Evolutionary conservation across 2,113 vertebrate species (phyloP).

Genomic region (Ictalurus punctatus): DNA sequence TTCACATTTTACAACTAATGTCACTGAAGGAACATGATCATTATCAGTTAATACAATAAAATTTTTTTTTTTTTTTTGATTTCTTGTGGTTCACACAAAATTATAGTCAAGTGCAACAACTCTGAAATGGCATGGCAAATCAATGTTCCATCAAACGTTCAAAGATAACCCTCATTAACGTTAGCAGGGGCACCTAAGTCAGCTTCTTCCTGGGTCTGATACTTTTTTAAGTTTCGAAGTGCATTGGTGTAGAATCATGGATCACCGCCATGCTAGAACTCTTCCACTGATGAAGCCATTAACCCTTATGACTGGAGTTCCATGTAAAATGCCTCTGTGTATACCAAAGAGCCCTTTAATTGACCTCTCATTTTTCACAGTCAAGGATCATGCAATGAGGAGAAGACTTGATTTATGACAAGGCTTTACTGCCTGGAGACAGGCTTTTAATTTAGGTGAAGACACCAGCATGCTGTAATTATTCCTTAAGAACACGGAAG

Average conservation of each 20-base stretch:
- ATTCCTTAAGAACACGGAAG: slow-evolving; percentile 55
- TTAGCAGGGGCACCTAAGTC: neutral
- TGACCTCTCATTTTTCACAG: slow-evolving; percentile 56
- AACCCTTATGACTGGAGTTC: slow-evolving; percentile 52
- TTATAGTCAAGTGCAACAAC: neutral
- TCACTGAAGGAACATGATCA: neutral
- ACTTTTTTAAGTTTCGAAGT: slow-evolving; percentile 38
- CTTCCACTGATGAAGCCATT: slow-evolving; percentile 44
- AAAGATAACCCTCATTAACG: slow-evolving; percentile 6
- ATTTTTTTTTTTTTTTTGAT: neutral
- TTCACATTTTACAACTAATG: neutral
- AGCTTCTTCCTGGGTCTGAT: slow-evolving; percentile 23
- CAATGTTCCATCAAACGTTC: neutral
- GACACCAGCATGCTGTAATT: slow-evolving; percentile 61
- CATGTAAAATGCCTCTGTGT: slow-evolving; percentile 55
- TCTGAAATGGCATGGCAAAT: neutral
- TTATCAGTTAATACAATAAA: neutral
- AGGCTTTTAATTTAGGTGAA: slow-evolving; percentile 62
- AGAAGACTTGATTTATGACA: slow-evolving; percentile 62
- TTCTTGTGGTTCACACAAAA: neutral
- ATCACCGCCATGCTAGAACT: slow-evolving; percentile 43
- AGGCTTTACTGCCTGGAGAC: slow-evolving; percentile 57
- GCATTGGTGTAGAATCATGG: slow-evolving; percentile 47
- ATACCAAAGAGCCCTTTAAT: slow-evolving; percentile 35
- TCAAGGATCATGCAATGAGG: slow-evolving; percentile 57